phyloP scores from a whole-genome alignment of 1,140 invertebrate genomes.

The Reticulitermes speratus region DNA sequence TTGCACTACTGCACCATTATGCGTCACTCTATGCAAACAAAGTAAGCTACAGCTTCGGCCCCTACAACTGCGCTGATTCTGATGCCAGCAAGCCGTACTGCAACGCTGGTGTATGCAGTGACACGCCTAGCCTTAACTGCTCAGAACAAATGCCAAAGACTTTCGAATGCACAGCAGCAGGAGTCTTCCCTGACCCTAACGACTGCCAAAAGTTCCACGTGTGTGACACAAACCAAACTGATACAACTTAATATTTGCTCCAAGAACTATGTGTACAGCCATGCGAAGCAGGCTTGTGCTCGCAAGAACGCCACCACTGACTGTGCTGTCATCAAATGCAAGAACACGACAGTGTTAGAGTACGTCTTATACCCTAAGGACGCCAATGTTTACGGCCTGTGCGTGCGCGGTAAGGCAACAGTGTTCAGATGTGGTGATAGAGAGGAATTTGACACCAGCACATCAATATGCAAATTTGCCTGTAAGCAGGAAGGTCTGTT shows the following conservation, averaged over 20 bases:
- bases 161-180: background rate
- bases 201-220: background rate
- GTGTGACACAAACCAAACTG: background rate
- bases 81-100: background rate
- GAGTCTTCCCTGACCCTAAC: background rate
- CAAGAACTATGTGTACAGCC: background rate
- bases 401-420: background rate
- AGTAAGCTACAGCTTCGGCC: no score
- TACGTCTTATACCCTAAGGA: background rate
- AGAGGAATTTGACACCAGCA: background rate
- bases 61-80: background rate
- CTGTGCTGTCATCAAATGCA: background rate
- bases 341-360: background rate
- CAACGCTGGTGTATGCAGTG: background rate
- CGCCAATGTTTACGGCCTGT: background rate
- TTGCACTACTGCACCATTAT: background rate
- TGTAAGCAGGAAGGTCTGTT: background rate
- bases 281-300: background rate
- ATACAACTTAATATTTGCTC: background rate
- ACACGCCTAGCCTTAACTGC: background rate
- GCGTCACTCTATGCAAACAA: background rate
- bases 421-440: background rate
- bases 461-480: background rate
- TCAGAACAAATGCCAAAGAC: background rate
- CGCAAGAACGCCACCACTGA: background rate